phyloP scores from a whole-genome alignment of 2,113 vertebrate genomes.

The Actenoides hombroni region DNA sequence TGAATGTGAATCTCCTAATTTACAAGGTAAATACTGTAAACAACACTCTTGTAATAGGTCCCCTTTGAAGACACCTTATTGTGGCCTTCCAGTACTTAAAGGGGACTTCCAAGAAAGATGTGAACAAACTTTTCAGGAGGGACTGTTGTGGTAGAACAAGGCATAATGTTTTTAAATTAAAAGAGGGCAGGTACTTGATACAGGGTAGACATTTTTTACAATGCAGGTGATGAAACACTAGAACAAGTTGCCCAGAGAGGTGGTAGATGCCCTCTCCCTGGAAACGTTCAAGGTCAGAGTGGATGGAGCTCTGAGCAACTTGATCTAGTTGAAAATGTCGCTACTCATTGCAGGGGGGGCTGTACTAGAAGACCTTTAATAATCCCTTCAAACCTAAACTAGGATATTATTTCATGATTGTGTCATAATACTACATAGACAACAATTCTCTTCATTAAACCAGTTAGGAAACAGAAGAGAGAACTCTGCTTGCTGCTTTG shows the following conservation, averaged over 20 bases:
- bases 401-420: not conserved
- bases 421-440: not conserved
- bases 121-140: not conserved
- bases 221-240: not conserved
- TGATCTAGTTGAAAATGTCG: not conserved
- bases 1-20: not conserved
- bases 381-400: not conserved
- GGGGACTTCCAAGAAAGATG: not conserved
- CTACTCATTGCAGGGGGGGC: not conserved
- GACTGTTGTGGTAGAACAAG: not conserved
- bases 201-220: not conserved
- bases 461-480: not conserved
- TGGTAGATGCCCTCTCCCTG: not conserved
- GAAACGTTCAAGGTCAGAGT: not conserved
- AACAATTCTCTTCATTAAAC: not conserved
- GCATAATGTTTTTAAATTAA: not conserved
- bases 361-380: not conserved
- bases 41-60: not conserved
- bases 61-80: not conserved
- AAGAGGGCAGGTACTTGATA: not conserved
- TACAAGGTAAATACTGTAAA: not conserved
- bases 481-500: not conserved
- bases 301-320: not conserved
- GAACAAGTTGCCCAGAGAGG: not conserved
- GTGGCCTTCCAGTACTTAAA: not conserved